Evolutionary conservation across 1,140 invertebrate genomes (phyloP).

Genomic region (Caerostris darwini): DNA sequence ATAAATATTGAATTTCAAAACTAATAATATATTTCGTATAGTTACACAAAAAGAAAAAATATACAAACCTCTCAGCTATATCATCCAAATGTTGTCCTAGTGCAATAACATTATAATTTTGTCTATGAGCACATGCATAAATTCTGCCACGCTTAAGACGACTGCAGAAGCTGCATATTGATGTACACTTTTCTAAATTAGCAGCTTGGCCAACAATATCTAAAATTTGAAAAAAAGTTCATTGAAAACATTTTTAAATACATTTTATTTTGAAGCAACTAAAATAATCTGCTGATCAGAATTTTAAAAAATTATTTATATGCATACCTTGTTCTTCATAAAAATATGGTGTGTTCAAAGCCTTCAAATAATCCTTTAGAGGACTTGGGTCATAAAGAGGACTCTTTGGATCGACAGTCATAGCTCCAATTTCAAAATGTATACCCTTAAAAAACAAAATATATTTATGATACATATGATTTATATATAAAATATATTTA

Average conservation of each 20-base stretch:
- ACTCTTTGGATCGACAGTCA: slow-evolving; percentile 87
- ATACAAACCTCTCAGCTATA: slow-evolving; percentile 86
- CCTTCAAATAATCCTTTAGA: slow-evolving; percentile 87
- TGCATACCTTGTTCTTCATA: slow-evolving; percentile 86
- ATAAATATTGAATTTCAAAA: neutral
- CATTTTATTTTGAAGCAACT: too few relatives aligned
- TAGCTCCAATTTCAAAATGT: slow-evolving; percentile 89
- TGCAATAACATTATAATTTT: slow-evolving; percentile 92
- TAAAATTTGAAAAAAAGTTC: slow-evolving; percentile 78
- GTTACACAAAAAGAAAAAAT: slow-evolving; percentile 24
- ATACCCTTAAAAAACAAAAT: slow-evolving; percentile 84
- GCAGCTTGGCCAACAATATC: slow-evolving; percentile 84
- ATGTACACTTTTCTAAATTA: slow-evolving; percentile 82
- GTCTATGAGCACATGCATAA: slow-evolving; percentile 88
- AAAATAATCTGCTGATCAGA: too few relatives aligned
- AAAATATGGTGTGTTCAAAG: slow-evolving; percentile 87
- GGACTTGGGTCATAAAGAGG: slow-evolving; percentile 86
- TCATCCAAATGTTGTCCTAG: slow-evolving; percentile 94
- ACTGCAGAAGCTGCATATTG: slow-evolving; percentile 88
- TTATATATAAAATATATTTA: neutral
- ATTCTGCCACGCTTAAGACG: slow-evolving; percentile 88
- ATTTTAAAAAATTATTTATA: too few relatives aligned
- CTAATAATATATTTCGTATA: neutral
- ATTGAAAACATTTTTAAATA: too few relatives aligned
- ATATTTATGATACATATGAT: neutral